Conservation (phyloP, 2,113 vertebrate species). For the Thomomys bottae region DNA sequence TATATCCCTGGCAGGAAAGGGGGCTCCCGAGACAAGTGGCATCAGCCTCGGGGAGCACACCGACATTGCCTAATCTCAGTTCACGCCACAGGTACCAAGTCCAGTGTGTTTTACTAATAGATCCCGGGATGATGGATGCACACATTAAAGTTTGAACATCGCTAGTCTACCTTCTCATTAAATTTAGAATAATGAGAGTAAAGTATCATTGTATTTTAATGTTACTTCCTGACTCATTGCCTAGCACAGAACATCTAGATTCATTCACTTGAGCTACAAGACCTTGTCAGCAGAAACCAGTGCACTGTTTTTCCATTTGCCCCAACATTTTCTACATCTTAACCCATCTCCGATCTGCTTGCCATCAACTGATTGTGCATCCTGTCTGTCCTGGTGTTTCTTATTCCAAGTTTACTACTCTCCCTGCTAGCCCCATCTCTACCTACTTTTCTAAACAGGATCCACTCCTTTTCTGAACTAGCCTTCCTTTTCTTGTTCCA, state of each 20-base stretch:
- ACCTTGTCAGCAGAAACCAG: background rate
- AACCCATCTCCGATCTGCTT: background rate
- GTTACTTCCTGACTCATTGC: background rate
- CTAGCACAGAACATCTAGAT: background rate
- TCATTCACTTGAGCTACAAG: background rate
- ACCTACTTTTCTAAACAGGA: background rate
- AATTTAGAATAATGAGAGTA: background rate
- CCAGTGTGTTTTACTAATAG: background rate
- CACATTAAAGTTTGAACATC: conserved; percentile 23
- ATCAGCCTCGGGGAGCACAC: background rate
- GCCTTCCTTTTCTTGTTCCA: background rate
- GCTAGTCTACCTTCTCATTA: conserved; percentile 15
- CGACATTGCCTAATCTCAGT: background rate
- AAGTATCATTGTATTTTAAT: conserved; percentile 1
- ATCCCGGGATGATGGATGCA: background rate
- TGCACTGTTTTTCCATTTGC: background rate
- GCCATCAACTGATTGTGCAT: background rate
- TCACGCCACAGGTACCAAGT: background rate
- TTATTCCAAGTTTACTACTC: background rate
- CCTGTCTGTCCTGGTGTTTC: background rate
- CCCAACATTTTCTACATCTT: background rate
- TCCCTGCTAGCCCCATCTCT: background rate
- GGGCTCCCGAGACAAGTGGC: background rate
- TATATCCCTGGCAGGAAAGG: background rate
- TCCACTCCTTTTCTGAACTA: background rate